These are phyloP conservation scores for Thunnus thynnus DNA, from an alignment of 2,113 vertebrate species.

Conservation along the genomic window DNA sequence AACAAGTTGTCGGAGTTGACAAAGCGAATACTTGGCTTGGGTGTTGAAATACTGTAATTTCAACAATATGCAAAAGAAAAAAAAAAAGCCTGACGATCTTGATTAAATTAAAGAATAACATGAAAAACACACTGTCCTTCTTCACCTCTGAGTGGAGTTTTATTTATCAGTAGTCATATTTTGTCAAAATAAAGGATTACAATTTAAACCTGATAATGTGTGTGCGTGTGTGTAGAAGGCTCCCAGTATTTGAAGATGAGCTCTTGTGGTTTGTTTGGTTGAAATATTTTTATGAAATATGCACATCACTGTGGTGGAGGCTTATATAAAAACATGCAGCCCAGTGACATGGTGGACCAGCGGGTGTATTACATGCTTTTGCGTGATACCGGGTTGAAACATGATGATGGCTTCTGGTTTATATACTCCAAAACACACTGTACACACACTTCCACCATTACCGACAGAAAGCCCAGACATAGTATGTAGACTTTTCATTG, in stretches of 20 bases:
- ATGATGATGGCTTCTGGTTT: slow-evolving; percentile 10
- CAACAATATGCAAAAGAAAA: neutral
- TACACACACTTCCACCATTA: slow-evolving; percentile 30
- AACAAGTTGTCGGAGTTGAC: slow-evolving; percentile 72
- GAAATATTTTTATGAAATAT: neutral
- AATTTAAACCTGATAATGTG: slow-evolving; percentile 22
- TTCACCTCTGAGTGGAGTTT: neutral
- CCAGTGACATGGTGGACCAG: too few relatives aligned
- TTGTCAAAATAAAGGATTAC: slow-evolving; percentile 45
- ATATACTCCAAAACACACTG: slow-evolving; percentile 19
- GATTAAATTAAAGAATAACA: slow-evolving; percentile 5
- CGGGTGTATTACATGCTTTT: too few relatives aligned
- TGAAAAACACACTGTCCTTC: slow-evolving; percentile 21
- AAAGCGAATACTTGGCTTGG: slow-evolving; percentile 85
- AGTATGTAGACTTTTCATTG: slow-evolving; percentile 57
- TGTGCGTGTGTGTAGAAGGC: neutral
- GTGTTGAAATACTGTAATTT: slow-evolving; percentile 69
- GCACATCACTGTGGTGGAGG: slow-evolving; percentile 6
- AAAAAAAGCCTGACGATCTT: slow-evolving; percentile 13
- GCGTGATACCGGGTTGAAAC: too few relatives aligned
- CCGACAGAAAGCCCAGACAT: slow-evolving; percentile 63
- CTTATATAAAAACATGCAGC: neutral
- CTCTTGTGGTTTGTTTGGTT: neutral
- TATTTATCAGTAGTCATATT: slow-evolving; percentile 32
- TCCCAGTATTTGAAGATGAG: neutral